Evolutionary conservation across 2,113 vertebrate genomes (phyloP).

Genomic region (Cichladusa arquata): DNA sequence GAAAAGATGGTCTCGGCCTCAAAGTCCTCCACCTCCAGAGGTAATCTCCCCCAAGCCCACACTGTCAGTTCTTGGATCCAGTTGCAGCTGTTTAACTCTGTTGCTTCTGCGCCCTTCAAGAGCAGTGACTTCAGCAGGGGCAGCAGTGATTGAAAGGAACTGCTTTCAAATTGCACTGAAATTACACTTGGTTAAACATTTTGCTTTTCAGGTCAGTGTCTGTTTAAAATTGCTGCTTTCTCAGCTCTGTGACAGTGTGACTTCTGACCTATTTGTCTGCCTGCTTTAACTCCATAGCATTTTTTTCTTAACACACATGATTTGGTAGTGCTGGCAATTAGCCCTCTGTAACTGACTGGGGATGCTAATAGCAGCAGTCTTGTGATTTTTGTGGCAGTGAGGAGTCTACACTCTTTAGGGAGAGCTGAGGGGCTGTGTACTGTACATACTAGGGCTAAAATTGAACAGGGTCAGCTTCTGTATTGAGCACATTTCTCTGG

Average conservation of each 20-base stretch:
- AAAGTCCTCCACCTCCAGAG: constrained; percentile 84
- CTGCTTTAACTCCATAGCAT: background rate
- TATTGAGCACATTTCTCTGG: background rate
- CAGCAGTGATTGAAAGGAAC: background rate
- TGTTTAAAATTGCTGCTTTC: background rate
- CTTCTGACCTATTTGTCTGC: background rate
- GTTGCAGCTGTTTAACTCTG: constrained; percentile 19
- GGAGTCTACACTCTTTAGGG: background rate
- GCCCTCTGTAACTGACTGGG: background rate
- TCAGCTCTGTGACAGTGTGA: background rate
- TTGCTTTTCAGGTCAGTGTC: constrained; percentile 28
- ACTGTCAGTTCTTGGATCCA: background rate
- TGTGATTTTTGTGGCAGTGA: background rate
- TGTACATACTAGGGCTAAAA: background rate
- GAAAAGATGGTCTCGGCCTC: constrained; percentile 74
- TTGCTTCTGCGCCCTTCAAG: background rate
- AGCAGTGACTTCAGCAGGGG: background rate
- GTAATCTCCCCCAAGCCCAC: constrained; percentile 75
- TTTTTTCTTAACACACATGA: background rate
- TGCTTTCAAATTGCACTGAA: background rate
- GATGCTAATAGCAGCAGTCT: background rate
- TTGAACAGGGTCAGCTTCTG: background rate
- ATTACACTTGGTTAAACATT: background rate
- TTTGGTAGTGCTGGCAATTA: background rate
- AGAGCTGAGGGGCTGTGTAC: background rate